phyloP scores from a whole-genome alignment of 2,113 vertebrate species.

The Theropithecus gelada region DNA sequence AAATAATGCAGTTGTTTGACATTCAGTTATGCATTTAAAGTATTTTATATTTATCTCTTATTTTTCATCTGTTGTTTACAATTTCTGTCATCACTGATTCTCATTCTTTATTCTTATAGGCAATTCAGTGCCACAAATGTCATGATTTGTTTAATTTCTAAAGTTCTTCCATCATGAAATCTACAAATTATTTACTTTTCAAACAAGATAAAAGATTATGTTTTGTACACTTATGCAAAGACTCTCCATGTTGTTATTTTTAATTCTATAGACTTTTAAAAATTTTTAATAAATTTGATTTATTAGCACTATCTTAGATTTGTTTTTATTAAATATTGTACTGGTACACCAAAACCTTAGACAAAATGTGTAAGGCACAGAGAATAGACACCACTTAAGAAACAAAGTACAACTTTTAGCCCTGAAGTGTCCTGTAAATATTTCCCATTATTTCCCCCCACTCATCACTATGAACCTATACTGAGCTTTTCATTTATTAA shows the following conservation, averaged over 20 bases:
- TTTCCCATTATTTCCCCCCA: not conserved
- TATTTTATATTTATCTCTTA: not conserved
- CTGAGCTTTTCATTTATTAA: not conserved
- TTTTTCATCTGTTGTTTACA: not conserved
- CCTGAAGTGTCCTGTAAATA: not conserved
- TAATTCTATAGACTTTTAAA: not conserved
- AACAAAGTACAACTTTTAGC: not conserved
- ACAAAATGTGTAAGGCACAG: not conserved
- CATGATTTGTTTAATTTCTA: not conserved
- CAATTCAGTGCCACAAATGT: not conserved
- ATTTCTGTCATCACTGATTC: not conserved
- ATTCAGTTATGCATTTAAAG: slow-evolving; percentile 29
- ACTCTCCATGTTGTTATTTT: not conserved
- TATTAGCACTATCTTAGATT: not conserved
- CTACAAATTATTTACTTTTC: not conserved
- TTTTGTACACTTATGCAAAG: not conserved
- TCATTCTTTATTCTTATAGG: not conserved
- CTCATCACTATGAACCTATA: not conserved
- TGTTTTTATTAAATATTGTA: not conserved
- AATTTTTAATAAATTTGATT: not conserved
- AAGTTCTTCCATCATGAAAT: slow-evolving; percentile 33
- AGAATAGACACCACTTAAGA: not conserved
- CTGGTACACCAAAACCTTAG: not conserved
- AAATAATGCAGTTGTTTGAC: not conserved
- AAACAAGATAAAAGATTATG: not conserved